phyloP scores from a whole-genome alignment of 1,140 invertebrate genomes.

The Heliconius congener region DNA sequence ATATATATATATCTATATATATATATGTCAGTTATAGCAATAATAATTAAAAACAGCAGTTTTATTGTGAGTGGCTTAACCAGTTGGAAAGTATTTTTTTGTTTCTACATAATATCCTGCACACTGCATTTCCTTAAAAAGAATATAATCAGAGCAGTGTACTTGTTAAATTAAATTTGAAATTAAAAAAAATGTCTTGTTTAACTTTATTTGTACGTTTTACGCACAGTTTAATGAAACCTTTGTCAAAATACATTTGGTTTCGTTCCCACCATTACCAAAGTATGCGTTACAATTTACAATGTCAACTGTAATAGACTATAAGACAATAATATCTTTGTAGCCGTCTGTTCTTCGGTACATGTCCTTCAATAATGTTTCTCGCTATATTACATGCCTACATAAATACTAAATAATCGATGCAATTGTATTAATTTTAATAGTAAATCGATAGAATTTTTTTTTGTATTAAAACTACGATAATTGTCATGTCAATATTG shows the following conservation, averaged over 20 bases:
- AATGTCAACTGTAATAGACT: constrained; percentile 34
- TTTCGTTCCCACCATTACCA: constrained; percentile 32
- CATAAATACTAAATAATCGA: neutral
- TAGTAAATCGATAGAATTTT: too few species aligned
- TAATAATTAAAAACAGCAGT: neutral
- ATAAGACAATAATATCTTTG: constrained; percentile 22
- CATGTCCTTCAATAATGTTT: neutral
- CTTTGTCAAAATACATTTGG: constrained; percentile 23
- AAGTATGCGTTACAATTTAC: constrained; percentile 28
- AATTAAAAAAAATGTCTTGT: neutral
- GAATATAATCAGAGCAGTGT: neutral
- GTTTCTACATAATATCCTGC: neutral
- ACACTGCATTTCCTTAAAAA: neutral
- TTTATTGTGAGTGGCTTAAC: neutral
- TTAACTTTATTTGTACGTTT: constrained; percentile 1
- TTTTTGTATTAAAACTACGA: too few species aligned
- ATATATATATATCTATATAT: too few species aligned
- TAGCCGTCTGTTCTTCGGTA: neutral
- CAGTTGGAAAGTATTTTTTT: neutral
- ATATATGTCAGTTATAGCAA: neutral
- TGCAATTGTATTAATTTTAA: neutral
- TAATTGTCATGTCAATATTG: too few species aligned
- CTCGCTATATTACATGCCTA: neutral
- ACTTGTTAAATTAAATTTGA: neutral
- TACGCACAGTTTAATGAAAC: constrained; percentile 22